Evolutionary conservation across 2,113 vertebrate genomes (phyloP).

Genomic region (Laticauda laticaudata): DNA sequence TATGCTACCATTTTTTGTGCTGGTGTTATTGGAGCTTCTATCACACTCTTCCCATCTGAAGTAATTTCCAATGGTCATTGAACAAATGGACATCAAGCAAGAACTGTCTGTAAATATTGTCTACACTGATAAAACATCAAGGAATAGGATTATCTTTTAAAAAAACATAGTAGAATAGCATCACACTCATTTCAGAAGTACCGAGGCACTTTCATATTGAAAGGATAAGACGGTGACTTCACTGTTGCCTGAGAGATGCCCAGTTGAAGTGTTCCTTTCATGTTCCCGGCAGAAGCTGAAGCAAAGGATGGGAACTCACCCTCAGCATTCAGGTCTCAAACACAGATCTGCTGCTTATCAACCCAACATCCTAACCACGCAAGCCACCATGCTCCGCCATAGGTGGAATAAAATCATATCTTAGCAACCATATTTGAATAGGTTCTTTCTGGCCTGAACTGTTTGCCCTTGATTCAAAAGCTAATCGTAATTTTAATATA

Average conservation of each 20-base stretch:
- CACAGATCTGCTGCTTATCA: neutral
- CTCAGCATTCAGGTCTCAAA: neutral
- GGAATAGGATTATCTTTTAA: neutral
- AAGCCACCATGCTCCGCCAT: neutral
- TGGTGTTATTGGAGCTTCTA: neutral
- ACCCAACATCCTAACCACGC: neutral
- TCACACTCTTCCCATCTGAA: neutral
- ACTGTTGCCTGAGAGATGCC: neutral
- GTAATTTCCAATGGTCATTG: neutral
- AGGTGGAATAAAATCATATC: neutral
- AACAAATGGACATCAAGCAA: neutral
- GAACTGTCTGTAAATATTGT: neutral
- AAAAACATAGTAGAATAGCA: neutral
- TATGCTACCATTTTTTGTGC: neutral
- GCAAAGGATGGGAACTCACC: neutral
- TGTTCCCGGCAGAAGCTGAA: neutral
- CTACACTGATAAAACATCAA: neutral
- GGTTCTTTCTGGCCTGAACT: neutral
- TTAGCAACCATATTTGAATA: neutral
- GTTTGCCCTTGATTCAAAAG: neutral
- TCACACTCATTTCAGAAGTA: neutral
- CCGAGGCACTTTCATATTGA: neutral
- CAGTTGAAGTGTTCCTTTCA: neutral
- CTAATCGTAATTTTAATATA: conserved; percentile 8
- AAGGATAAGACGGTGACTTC: neutral